These are phyloP conservation scores for Galerucella nymphaeae DNA, from an alignment of 2,888 invertebrate species.

Conservation along the genomic window DNA sequence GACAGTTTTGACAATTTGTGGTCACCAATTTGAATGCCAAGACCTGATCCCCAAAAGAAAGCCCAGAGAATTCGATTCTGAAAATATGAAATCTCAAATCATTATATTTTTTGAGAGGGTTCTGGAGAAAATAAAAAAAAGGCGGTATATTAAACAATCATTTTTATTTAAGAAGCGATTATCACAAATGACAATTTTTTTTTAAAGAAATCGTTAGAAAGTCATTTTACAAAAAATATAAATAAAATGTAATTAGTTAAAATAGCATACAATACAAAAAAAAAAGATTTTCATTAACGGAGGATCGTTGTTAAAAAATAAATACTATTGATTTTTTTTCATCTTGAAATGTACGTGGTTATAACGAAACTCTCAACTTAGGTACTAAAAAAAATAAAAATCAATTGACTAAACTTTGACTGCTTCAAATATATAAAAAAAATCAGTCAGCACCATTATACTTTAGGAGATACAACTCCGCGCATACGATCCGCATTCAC, in stretches of 20 bases:
- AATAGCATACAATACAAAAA: slow-evolving; percentile 25
- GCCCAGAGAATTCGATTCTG: too few species aligned
- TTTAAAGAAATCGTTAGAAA: slow-evolving; percentile 62
- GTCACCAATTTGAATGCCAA: too few species aligned
- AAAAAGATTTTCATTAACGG: slow-evolving; percentile 14
- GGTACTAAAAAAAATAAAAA: slow-evolving; percentile 50
- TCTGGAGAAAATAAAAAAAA: not conserved
- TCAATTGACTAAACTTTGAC: slow-evolving; percentile 64
- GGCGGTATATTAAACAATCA: slow-evolving; percentile 61
- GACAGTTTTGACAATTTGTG: too few species aligned
- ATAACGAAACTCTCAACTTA: slow-evolving; percentile 55
- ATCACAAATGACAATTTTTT: slow-evolving; percentile 65
- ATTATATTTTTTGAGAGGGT: too few species aligned
- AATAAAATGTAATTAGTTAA: slow-evolving; percentile 55
- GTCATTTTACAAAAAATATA: slow-evolving; percentile 58
- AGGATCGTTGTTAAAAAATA: slow-evolving; percentile 37
- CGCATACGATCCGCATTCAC: slow-evolving; percentile 61
- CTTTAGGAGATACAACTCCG: slow-evolving; percentile 51
- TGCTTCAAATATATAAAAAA: slow-evolving; percentile 56
- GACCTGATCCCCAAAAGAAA: too few species aligned
- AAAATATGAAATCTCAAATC: too few species aligned
- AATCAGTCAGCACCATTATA: slow-evolving; percentile 65
- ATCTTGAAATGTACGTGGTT: slow-evolving; percentile 44
- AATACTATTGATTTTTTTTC: slow-evolving; percentile 42
- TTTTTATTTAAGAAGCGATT: slow-evolving; percentile 67